phyloP scores from a whole-genome alignment of 1,140 invertebrate genomes.

The Chionoecetes opilio region DNA sequence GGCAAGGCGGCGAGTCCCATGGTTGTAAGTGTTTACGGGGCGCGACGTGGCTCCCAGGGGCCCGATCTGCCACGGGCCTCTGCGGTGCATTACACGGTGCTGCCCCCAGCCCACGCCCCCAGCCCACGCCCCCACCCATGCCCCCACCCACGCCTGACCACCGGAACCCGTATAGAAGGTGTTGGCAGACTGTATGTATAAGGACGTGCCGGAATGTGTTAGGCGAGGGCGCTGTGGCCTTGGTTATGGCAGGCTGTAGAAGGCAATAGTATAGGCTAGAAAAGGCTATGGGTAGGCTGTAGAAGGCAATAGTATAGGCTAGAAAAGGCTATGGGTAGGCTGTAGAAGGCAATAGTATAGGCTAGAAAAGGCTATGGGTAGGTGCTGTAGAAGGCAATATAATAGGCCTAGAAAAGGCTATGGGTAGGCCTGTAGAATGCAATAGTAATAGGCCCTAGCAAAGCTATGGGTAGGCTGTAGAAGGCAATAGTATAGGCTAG shows the following conservation, averaged over 20 bases:
- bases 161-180: background rate
- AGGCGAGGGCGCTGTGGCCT: background rate
- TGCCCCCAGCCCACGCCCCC: background rate
- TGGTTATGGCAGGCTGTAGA: background rate
- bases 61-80: slow-evolving; percentile 1
- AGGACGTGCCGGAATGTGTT: background rate
- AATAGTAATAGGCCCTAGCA: too few species aligned
- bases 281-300: too few species aligned
- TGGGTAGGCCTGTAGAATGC: too few species aligned
- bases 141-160: background rate
- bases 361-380: too few species aligned
- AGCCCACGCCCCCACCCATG: background rate
- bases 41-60: background rate
- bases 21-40: slow-evolving; percentile 7
- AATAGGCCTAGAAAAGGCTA: too few species aligned
- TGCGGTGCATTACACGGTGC: slow-evolving; percentile 3
- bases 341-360: background rate
- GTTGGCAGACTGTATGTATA: background rate
- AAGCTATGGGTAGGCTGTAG: too few species aligned
- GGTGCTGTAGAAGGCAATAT: too few species aligned
- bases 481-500: too few species aligned
- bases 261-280: background rate
- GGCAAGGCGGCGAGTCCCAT: background rate
- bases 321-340: too few species aligned
- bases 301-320: too few species aligned